A percentile compares a stretch with the other conserved stretches of the same genome.
These are phyloP conservation scores for Geopemphigus sp. DNA, from an alignment of 1,140 invertebrate species.

Conservation along the genomic window DNA sequence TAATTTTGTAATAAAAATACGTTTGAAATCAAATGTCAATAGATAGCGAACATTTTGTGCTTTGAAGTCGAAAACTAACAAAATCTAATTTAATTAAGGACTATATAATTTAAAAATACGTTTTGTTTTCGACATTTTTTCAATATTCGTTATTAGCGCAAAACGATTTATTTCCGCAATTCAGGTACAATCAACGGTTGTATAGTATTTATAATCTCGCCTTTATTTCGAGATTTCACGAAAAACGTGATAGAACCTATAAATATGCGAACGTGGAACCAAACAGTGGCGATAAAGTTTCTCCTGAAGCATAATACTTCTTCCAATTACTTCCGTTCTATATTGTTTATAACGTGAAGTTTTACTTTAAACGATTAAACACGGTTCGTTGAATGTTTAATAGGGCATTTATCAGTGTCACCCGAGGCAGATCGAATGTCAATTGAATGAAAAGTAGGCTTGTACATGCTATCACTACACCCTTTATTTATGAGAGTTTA, in stretches of 20 bases:
- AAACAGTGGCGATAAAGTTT: not conserved
- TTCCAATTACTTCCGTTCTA: not conserved
- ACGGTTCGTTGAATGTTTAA: constrained; percentile 31
- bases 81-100: no score
- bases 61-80: no score
- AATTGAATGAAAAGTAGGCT: not conserved
- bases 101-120: no score
- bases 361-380: constrained; percentile 20
- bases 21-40: no score
- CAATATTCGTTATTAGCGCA: no score
- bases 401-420: constrained; percentile 32
- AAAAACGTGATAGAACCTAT: no score
- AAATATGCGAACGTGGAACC: no score
- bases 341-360: constrained; percentile 31
- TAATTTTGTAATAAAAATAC: no score
- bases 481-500: not conserved
- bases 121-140: no score
- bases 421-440: not conserved
- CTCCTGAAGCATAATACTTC: not conserved
- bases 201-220: not conserved
- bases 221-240: not conserved
- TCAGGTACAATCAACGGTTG: not conserved
- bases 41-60: no score
- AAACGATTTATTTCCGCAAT: no score
- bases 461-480: not conserved